Base-by-base conservation (phyloP, 2,113 vertebrate genomes). In the Cavia aperea region DNA sequence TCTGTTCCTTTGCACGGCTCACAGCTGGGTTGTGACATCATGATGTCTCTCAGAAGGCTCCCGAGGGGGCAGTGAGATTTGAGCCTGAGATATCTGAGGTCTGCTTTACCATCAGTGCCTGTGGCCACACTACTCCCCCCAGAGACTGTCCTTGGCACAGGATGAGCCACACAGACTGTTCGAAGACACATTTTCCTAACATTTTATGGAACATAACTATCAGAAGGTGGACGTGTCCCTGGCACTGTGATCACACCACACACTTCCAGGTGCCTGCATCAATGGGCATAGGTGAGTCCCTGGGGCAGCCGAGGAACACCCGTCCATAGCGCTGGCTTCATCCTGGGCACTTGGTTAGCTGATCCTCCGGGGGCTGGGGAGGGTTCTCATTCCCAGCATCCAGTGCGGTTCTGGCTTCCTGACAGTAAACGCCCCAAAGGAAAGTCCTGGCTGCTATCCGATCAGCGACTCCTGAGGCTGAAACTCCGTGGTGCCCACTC, bases 191-290 rank as follows among this genome's bases (percentile, higher is more conserved):
- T 2, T 16, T 36, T 49, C 15, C 72, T 63, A 31, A 13, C 46
- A 8, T 26, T 66, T 19, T n/a, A 46, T 31, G 23, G 33, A 13
- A 31, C 0, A 0, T 9, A 36, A 43, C 43, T 9, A 2, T 15
- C 39, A 29, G 63, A 54, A 15, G 29, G 23, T 43, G 3, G 36
- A 31, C 54, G 8, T 9, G 10, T 36, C 58, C 3, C 83, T 16
- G 7, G 31, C 10, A 1, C 1, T 3, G 3, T 4, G 3, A 0
- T 15, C 12, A 3, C 16, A 4, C 36, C 31, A 33, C 11, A 6
- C 6, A 29, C 54, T 65, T 51, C 33, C 51, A 26, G 6, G 39
- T 2, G 2, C 16, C 5, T n/a, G n/a, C 5, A 0, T 10, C 1
- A 3, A 1, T 4, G 3, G 43, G 4, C 0, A 0, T 23, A 24